Evolutionary conservation across 2,113 vertebrate species (phyloP), one percentile per base, ranked within the genome.

Genomic region (Crotalus viridis): DNA sequence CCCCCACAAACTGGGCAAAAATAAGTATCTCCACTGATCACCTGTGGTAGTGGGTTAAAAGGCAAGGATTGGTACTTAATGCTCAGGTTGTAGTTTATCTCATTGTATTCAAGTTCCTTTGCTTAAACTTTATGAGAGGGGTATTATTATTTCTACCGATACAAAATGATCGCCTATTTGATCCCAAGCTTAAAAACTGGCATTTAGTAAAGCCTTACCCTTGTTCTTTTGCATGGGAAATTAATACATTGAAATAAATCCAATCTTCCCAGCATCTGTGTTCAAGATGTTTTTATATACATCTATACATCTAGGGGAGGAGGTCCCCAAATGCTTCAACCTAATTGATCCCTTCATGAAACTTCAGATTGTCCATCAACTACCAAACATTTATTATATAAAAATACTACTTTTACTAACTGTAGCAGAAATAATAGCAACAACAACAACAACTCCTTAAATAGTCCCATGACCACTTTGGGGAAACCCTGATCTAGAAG

Each of bases 41-140:
- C 33, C 56, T 61, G 5, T 61, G 46, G 61, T 15, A 4, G 4
- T 26, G 57, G 46, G 10, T 26, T n/a, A 43, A 56, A 59, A 39
- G 5, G 24, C 24, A 8, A 24, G 74, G 17, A 17, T 19, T 61
- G 52, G 55, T 87, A 56, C 5, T 85, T 91, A 59, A n/a, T 43
- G 51, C 8, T 26, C 52, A 48, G 85, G 74, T 86, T 93, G 88
- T 93, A 92, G 89, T 91, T 94, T 92, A 88, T 52, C 69, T 69
- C 64, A 10, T 57, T 89, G 87, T 96, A 93, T 85, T 88, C 69
- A 90, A 74, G 28, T 51, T 74, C 54, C 90, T 85, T 91, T 85
- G 52, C 85, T 56, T 93, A 91, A 93, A 64, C 87, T 94, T 51
- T 2, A 8, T 61, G 54, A 26, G 39, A 48, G 85, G 22, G 24